Conservation (phyloP, 2,113 vertebrate species). For the Dipodomys ordii region DNA sequence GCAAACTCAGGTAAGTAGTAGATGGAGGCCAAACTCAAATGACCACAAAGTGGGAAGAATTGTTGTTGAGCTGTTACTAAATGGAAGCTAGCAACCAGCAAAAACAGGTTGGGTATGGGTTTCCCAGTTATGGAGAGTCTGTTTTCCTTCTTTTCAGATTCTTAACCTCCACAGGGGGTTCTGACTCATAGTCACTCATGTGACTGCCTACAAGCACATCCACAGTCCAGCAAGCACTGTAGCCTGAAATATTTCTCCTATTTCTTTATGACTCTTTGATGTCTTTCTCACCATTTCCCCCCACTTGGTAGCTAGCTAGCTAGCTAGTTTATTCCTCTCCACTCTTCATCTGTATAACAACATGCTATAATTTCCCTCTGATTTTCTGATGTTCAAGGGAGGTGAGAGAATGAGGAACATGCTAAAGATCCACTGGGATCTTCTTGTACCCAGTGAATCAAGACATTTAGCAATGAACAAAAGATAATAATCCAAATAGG, state of each 20-base stretch:
- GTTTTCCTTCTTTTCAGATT: neutral
- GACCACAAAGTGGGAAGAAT: neutral
- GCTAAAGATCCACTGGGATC: neutral
- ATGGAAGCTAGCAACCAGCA: conserved; percentile 4
- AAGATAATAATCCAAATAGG: neutral
- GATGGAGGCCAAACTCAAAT: neutral
- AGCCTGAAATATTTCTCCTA: neutral
- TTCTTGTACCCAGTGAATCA: neutral
- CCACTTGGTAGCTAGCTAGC: neutral
- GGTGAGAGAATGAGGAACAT: neutral
- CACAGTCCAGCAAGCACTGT: neutral
- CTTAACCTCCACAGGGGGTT: neutral
- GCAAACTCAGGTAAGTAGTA: neutral
- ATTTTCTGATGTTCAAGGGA: neutral
- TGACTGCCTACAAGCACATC: neutral
- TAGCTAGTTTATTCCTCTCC: neutral
- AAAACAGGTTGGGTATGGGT: neutral
- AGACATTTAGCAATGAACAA: neutral
- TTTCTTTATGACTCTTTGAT: neutral
- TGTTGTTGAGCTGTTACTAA: neutral
- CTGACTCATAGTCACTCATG: neutral
- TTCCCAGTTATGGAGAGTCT: neutral
- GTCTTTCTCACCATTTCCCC: neutral
- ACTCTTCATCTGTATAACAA: neutral
- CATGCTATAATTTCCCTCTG: neutral